Conservation (phyloP, 1,140 invertebrate genomes). For the Ips typographus region DNA sequence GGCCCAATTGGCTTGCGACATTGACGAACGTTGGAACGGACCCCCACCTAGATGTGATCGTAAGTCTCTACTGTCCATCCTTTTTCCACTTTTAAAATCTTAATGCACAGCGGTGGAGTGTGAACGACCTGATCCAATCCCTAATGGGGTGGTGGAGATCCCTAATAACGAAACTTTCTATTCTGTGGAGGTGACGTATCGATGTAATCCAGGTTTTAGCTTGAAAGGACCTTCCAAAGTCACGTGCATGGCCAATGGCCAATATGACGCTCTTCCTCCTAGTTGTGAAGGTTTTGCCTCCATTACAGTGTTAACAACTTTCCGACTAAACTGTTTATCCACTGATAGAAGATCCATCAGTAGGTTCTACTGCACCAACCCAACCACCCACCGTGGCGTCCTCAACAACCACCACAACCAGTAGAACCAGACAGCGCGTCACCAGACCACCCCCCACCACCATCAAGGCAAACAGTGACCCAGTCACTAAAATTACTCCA, state of each 20-base stretch:
- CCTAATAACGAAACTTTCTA: slow-evolving; percentile 66
- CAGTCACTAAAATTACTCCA: background rate
- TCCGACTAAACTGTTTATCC: background rate
- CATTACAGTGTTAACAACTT: background rate
- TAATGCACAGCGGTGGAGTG: slow-evolving; percentile 68
- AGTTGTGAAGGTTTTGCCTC: slow-evolving; percentile 15
- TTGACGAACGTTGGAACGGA: slow-evolving; percentile 92
- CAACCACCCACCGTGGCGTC: slow-evolving; percentile 5
- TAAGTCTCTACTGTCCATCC: slow-evolving; percentile 51
- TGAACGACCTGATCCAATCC: slow-evolving; percentile 68
- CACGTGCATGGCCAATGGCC: slow-evolving; percentile 72
- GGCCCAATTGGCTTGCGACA: slow-evolving; percentile 82
- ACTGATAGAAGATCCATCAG: background rate
- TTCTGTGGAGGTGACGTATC: slow-evolving; percentile 73
- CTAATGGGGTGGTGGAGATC: slow-evolving; percentile 68
- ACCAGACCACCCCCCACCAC: slow-evolving; percentile 52
- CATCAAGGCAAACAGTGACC: slow-evolving; percentile 42
- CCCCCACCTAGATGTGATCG: slow-evolving; percentile 86
- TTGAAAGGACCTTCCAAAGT: slow-evolving; percentile 69
- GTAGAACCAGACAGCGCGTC: slow-evolving; percentile 48
- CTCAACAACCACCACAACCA: slow-evolving; percentile 36
- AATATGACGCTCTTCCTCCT: slow-evolving; percentile 76
- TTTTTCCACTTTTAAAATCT: background rate
- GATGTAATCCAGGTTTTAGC: slow-evolving; percentile 69
- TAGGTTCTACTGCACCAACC: background rate